Evolutionary conservation across 1,140 invertebrate species (phyloP).

Genomic region (Apis cerana): DNA sequence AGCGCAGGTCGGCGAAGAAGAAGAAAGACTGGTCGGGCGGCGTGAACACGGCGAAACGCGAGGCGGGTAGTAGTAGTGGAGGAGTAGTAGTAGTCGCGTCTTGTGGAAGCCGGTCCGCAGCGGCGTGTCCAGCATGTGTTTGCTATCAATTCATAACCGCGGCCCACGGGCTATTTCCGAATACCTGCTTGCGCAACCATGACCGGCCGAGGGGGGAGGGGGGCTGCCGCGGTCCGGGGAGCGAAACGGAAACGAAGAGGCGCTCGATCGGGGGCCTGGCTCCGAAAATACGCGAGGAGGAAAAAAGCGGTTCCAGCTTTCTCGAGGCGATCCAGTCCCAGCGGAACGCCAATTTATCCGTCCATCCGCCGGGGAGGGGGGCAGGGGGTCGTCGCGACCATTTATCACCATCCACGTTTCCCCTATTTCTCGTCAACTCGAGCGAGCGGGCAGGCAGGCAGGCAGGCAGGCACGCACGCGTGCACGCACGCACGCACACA

Average conservation of each 20-base stretch:
- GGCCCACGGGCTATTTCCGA: slow-evolving; percentile 71
- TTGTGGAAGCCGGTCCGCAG: slow-evolving; percentile 16
- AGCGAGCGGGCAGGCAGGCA: no score
- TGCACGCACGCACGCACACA: no score
- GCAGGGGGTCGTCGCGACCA: no score
- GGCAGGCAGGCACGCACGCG: no score
- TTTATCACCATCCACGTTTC: no score
- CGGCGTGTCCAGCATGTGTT: slow-evolving; percentile 74
- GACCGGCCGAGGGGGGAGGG: neutral
- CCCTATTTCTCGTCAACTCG: no score
- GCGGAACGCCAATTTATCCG: neutral
- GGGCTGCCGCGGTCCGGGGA: neutral
- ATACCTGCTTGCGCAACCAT: slow-evolving; percentile 71
- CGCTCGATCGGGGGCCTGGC: slow-evolving; percentile 12
- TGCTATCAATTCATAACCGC: slow-evolving; percentile 76
- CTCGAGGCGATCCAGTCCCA: neutral
- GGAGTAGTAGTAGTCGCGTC: neutral
- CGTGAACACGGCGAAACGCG: neutral
- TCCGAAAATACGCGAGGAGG: slow-evolving; percentile 57
- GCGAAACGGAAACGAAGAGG: slow-evolving; percentile 11
- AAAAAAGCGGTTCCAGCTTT: neutral
- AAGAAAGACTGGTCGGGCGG: slow-evolving; percentile 1
- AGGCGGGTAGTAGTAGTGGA: neutral
- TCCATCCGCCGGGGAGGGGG: no score
- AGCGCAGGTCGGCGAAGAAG: neutral